A percentile compares a stretch with the other conserved stretches of the same genome.
Conservation (phyloP, 2,888 invertebrate species). For the Sarcophaga rosellei region DNA sequence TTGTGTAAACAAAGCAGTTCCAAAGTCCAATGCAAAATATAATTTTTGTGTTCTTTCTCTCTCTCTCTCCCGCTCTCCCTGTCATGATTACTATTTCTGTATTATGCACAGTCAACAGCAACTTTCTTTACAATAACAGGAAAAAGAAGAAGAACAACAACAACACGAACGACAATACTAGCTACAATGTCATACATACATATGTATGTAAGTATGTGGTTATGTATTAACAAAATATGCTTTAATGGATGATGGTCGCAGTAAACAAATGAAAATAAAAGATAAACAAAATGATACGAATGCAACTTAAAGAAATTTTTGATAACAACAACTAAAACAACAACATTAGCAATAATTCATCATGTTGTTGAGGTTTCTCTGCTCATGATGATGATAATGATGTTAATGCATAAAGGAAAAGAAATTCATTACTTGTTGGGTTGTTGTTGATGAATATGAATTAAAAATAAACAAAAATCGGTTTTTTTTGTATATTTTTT, state of each 20-base stretch:
- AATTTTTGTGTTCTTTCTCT: too few species aligned
- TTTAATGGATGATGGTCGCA: too few species aligned
- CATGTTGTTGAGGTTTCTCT: neutral
- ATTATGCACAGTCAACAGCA: neutral
- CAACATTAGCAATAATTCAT: neutral
- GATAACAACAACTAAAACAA: neutral
- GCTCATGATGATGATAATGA: neutral
- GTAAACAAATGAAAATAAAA: too few species aligned
- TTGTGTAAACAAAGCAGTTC: too few species aligned
- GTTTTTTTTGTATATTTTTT: neutral
- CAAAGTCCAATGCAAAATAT: too few species aligned
- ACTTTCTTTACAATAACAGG: neutral
- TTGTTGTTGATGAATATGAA: neutral
- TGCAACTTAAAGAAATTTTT: too few species aligned
- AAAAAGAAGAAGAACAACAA: too few species aligned
- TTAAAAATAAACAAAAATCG: neutral
- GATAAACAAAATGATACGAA: too few species aligned
- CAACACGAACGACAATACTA: neutral
- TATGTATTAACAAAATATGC: neutral
- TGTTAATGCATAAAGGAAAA: neutral
- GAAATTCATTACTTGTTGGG: neutral
- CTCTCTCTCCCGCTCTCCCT: too few species aligned
- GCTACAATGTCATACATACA: neutral
- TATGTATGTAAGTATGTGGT: neutral
- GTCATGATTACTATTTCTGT: too few species aligned